These are phyloP conservation scores for Pedetes capensis DNA, from an alignment of 2,113 vertebrate genomes.

Conservation along the genomic window DNA sequence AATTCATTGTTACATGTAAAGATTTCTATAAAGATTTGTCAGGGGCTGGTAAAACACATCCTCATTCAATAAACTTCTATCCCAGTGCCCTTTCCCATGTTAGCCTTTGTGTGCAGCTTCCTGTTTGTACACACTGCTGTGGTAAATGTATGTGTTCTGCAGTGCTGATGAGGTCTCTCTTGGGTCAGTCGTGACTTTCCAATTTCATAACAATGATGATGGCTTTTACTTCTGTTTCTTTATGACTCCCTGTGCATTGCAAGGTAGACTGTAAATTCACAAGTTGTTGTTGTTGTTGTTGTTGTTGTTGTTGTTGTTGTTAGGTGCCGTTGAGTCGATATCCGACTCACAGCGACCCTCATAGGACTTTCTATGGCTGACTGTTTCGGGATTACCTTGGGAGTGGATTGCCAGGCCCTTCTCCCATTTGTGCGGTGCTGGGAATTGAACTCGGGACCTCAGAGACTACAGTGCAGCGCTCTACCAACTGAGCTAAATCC, in stretches of 20 bases:
- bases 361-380: too few relatives aligned
- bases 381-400: too few relatives aligned
- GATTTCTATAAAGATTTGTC: neutral
- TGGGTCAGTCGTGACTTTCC: neutral
- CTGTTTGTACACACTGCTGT: neutral
- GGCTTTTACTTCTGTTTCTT: neutral
- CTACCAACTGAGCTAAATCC: too few relatives aligned
- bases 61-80: neutral
- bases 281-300: too few relatives aligned
- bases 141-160: too few relatives aligned
- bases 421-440: too few relatives aligned
- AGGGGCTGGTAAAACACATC: neutral
- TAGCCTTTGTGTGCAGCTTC: neutral
- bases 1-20: neutral
- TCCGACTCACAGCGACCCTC: too few relatives aligned
- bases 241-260: neutral
- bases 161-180: neutral
- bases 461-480: too few relatives aligned
- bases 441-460: too few relatives aligned
- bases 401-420: too few relatives aligned
- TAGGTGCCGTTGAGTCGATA: too few relatives aligned
- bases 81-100: neutral
- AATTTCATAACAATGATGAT: neutral
- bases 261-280: neutral
- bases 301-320: too few relatives aligned